Conservation (phyloP, 2,797 vertebrate genomes). For the Limosa lapponica region DNA sequence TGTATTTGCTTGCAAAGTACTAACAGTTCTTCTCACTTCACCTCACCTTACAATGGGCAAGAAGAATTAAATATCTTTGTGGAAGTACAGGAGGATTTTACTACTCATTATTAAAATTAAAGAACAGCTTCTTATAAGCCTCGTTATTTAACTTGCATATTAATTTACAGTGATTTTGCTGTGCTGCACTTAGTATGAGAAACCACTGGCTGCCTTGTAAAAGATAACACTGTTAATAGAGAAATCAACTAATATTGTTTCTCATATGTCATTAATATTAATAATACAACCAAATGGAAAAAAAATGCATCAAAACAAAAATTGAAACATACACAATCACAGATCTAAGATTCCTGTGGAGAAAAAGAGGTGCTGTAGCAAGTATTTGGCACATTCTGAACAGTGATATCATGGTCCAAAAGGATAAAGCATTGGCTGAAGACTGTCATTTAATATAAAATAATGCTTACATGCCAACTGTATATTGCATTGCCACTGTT, state of each 20-base stretch:
- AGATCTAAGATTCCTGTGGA: neutral
- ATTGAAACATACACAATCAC: neutral
- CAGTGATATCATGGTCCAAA: neutral
- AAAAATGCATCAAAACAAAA: neutral
- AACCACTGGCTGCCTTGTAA: neutral
- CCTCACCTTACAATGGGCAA: neutral
- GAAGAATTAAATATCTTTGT: neutral
- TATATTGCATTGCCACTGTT: neutral
- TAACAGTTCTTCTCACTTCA: neutral
- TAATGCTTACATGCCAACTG: neutral
- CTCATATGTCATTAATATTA: neutral
- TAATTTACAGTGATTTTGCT: neutral
- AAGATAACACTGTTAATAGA: neutral
- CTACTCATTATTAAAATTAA: neutral
- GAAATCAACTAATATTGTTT: neutral
- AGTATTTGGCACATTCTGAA: neutral
- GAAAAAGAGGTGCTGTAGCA: neutral
- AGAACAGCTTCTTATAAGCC: neutral
- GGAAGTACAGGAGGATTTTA: neutral
- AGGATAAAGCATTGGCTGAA: neutral
- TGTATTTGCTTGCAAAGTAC: neutral
- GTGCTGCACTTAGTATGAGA: neutral
- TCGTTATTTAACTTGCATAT: neutral
- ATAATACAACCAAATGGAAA: neutral
- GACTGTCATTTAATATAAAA: neutral